Percentiles rank a stretch among this genome's conserved stretches.
Evolutionary conservation across 2,797 vertebrate genomes (phyloP).

Genomic region (Clamator glandarius): DNA sequence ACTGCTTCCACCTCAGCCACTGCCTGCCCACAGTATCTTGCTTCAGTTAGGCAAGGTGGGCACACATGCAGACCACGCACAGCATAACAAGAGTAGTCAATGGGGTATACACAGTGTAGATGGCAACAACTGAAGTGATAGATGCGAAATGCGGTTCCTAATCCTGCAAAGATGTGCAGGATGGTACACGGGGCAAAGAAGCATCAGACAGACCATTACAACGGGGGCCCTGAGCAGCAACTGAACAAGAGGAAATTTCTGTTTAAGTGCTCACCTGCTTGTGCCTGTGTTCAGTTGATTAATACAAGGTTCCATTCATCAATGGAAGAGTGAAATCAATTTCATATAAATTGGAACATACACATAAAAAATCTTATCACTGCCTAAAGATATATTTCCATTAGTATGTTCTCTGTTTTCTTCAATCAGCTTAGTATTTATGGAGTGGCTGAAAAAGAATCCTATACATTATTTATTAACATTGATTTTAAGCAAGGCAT

Average conservation of each 20-base stretch:
- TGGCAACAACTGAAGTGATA: background rate
- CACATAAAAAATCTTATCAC: background rate
- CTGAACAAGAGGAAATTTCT: background rate
- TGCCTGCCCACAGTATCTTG: background rate
- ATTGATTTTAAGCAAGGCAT: slow-evolving; percentile 43
- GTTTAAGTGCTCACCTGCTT: background rate
- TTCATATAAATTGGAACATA: background rate
- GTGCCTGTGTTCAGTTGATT: background rate
- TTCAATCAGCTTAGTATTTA: slow-evolving; percentile 34
- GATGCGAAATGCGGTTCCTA: fast-evolving
- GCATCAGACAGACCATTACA: background rate
- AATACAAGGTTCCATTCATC: background rate
- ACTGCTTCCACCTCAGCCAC: background rate
- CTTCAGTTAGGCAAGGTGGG: too few species aligned
- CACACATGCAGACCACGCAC: background rate
- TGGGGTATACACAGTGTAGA: fast-evolving
- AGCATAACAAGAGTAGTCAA: fast-evolving
- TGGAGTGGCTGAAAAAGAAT: background rate
- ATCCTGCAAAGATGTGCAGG: background rate
- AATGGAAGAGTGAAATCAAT: background rate
- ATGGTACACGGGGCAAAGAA: background rate
- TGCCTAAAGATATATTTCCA: background rate
- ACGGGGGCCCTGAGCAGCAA: background rate
- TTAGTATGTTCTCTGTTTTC: background rate
- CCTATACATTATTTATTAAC: slow-evolving; percentile 29